Evolutionary conservation across 2,113 vertebrate genomes (phyloP).

Genomic region (Crocuta crocuta): DNA sequence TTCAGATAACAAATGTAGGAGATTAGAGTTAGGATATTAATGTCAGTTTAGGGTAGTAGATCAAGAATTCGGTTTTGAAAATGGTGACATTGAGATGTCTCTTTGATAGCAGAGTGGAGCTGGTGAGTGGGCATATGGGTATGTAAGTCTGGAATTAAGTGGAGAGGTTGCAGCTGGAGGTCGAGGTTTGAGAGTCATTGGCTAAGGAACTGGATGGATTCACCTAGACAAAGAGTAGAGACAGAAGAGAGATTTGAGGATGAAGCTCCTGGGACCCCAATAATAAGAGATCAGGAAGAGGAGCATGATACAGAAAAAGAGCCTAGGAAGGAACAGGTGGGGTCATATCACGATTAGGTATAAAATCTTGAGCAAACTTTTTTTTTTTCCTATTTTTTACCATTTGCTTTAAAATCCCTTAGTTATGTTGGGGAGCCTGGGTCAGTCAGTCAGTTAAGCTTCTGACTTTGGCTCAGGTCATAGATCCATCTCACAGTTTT

Average conservation of each 20-base stretch:
- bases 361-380: not conserved
- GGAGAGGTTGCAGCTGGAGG: not conserved
- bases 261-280: accelerated
- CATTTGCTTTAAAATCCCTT: not conserved
- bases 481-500: too few species aligned
- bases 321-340: not conserved
- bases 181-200: not conserved
- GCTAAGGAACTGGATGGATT: not conserved
- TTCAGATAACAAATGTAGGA: not conserved
- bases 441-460: too few species aligned
- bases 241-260: not conserved
- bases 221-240: not conserved
- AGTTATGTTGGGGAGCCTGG: not conserved
- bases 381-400: not conserved
- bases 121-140: not conserved
- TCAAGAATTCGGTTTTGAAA: not conserved
- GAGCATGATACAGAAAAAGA: not conserved
- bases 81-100: not conserved
- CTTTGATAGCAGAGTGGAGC: not conserved
- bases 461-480: too few species aligned
- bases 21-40: not conserved
- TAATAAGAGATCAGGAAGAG: not conserved
- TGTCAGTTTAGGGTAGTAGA: not conserved
- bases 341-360: not conserved
- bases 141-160: not conserved